Evolutionary conservation across 2,113 vertebrate species (phyloP).

Genomic region (Garra rufa): DNA sequence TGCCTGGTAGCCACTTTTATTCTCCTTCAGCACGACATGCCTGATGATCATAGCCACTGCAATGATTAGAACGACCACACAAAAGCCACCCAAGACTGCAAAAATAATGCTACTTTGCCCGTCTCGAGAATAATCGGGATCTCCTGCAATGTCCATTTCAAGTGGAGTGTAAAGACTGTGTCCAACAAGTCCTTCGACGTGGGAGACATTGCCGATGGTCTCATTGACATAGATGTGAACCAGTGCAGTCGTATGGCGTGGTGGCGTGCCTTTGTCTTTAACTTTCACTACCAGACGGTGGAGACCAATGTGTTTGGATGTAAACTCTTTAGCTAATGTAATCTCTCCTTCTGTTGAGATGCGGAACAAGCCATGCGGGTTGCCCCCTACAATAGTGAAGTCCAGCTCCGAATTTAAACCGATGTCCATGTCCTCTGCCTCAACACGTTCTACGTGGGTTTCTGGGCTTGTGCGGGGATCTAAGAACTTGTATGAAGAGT

Average conservation of each 20-base stretch:
- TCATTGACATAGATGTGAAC: constrained; percentile 97
- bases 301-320: constrained; percentile 89
- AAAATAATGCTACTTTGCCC: constrained; percentile 92
- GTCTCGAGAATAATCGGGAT: constrained; percentile 87
- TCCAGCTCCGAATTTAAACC: constrained; percentile 87
- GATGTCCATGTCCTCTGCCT: constrained; percentile 92
- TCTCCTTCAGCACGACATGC: constrained; percentile 90
- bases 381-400: constrained; percentile 90
- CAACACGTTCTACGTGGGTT: constrained; percentile 87
- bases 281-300: constrained; percentile 93
- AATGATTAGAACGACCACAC: constrained; percentile 89
- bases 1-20: constrained; percentile 96
- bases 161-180: constrained; percentile 94
- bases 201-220: constrained; percentile 87
- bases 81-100: constrained; percentile 86
- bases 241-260: constrained; percentile 87
- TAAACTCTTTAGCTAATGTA: constrained; percentile 89
- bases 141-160: constrained; percentile 93
- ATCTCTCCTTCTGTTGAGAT: constrained; percentile 90
- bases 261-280: constrained; percentile 90
- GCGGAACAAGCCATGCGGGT: constrained; percentile 91
- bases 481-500: constrained; percentile 90
- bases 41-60: constrained; percentile 89
- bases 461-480: constrained; percentile 83
- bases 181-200: constrained; percentile 90